Evolutionary conservation across 1,140 invertebrate species (phyloP), one percentile per base, ranked within the genome.

Genomic region (Planococcus citri): DNA sequence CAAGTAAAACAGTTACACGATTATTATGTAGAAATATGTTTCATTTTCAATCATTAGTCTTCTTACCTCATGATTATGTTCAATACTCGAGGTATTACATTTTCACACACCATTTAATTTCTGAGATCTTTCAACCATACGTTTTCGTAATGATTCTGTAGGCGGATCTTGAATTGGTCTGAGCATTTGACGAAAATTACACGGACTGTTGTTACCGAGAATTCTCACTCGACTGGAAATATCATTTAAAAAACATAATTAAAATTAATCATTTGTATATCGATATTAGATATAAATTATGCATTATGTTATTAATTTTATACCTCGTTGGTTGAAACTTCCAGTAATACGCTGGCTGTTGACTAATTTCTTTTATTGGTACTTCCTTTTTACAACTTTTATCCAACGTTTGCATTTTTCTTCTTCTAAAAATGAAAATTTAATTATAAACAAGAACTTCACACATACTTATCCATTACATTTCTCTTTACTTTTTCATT

Each of bases 101-200:
- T 17, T 12, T 68, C 27, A 64, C 4, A 20, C 22, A 4, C 25
- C 22, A 24, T 64, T 64, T 9, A 9, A 60, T 17, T 64, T 64
- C 25, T 64, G 70, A 12, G 69, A 27, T 41, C 71, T 70, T 29
- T 70, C 69, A 1, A 70, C 69, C 20, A 72, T 24, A 27, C 71
- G 64, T 75, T 86, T 86, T n/a, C 87, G 79, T 17, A 89, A 76
- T 27, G 87, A 88, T 73, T 88, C 86, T 0, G 87, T 88, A 0
- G 87, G 87, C 6, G 86, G 83, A 72, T 83, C 81, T 69, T 85
- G 80, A 0, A 87, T 87, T 12, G 85, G 86, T 69, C 86, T 78
- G 8, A 89, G 75, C 8, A 89, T 74, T 74, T 87, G 84, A 61
- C 87, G 80, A 74, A 89, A 90, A 27, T 51, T 57, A 24, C 68